Conservation (phyloP, 2,797 vertebrate genomes). For the Coranthus polyacanthus region DNA sequence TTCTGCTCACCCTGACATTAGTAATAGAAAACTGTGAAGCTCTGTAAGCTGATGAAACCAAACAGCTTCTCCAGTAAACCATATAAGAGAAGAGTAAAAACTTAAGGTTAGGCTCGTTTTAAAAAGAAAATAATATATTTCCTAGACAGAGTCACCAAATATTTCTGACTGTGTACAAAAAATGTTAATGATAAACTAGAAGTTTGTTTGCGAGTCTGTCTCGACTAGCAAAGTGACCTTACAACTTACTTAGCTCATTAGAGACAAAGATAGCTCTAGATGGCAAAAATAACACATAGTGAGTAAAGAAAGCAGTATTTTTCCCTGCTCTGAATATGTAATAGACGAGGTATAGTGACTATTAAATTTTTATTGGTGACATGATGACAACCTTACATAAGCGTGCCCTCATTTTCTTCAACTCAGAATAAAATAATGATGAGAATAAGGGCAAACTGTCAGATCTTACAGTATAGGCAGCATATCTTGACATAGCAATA, state of each 20-base stretch:
- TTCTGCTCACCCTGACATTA: too few relatives aligned
- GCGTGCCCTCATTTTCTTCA: slow-evolving; percentile 71
- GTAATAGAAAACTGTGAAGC: too few relatives aligned
- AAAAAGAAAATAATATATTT: too few relatives aligned
- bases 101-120: too few relatives aligned
- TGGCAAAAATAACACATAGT: slow-evolving; percentile 28
- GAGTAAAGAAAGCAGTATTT: slow-evolving; percentile 35
- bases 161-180: too few relatives aligned
- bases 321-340: slow-evolving; percentile 58
- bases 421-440: slow-evolving; percentile 64
- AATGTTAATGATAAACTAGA: not conserved
- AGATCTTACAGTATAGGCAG: slow-evolving; percentile 67
- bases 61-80: too few relatives aligned
- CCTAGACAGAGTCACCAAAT: too few relatives aligned
- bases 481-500: slow-evolving; percentile 50
- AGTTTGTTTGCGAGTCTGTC: slow-evolving; percentile 5
- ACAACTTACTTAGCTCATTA: slow-evolving; percentile 22
- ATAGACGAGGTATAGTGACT: slow-evolving; percentile 65
- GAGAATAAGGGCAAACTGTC: slow-evolving; percentile 65
- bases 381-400: slow-evolving; percentile 79
- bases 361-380: slow-evolving; percentile 76
- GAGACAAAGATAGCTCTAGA: slow-evolving; percentile 18
- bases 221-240: slow-evolving; percentile 29
- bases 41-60: too few relatives aligned
- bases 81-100: too few relatives aligned